These are phyloP conservation scores for Saccopteryx bilineata DNA, from an alignment of 2,113 vertebrate species.

Conservation along the genomic window DNA sequence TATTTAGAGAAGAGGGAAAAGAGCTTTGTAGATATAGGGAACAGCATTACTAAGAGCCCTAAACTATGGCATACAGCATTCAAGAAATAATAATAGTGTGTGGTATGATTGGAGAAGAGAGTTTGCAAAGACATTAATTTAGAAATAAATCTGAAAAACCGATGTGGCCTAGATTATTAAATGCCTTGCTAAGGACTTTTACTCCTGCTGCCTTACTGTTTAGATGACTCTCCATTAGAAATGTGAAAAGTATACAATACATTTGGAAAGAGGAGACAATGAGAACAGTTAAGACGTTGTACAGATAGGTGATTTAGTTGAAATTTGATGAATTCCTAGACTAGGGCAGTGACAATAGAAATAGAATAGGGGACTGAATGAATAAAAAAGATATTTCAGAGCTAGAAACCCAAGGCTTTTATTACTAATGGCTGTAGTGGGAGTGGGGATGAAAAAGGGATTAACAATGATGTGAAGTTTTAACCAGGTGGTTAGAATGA, in stretches of 20 bases:
- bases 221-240: not conserved
- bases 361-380: not conserved
- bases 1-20: constrained; percentile 17
- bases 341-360: not conserved
- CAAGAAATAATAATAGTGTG: not conserved
- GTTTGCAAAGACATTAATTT: not conserved
- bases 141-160: constrained; percentile 14
- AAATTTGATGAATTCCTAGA: not conserved
- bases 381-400: not conserved
- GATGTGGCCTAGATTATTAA: not conserved
- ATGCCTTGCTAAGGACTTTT: not conserved
- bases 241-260: not conserved
- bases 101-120: not conserved
- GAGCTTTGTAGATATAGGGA: not conserved
- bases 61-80: not conserved
- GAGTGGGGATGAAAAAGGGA: not conserved
- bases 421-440: not conserved
- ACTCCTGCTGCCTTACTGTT: not conserved
- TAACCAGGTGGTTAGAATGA: not conserved
- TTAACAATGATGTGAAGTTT: not conserved
- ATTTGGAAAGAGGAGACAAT: not conserved
- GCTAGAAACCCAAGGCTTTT: not conserved
- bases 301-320: not conserved
- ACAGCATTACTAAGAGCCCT: not conserved
- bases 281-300: not conserved